Evolutionary conservation across 1,140 invertebrate species (phyloP).

Genomic region (Campoletis sonorensis): DNA sequence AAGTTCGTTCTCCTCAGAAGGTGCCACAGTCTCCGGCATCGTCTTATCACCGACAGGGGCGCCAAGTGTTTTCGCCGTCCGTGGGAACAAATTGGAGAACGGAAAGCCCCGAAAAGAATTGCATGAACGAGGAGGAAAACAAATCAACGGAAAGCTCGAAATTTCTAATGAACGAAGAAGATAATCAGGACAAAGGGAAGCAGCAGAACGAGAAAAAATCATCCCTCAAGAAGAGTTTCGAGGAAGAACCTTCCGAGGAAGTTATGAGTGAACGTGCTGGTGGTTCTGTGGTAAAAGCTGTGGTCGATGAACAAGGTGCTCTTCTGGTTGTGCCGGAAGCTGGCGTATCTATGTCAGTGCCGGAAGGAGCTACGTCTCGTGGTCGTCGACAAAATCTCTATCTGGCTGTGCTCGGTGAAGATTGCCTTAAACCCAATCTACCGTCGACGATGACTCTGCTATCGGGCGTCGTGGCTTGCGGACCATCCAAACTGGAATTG

Average conservation of each 20-base stretch:
- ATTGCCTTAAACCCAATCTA: constrained; percentile 87
- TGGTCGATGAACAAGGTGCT: constrained; percentile 73
- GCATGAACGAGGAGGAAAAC: constrained; percentile 45
- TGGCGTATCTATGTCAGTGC: constrained; percentile 86
- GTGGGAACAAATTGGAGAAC: constrained; percentile 51
- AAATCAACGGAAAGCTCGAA: constrained; percentile 5
- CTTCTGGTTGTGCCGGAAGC: constrained; percentile 87
- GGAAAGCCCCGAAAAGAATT: constrained; percentile 47
- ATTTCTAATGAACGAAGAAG: constrained; percentile 18
- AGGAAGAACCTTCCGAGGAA: constrained; percentile 25
- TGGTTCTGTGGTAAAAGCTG: constrained; percentile 38
- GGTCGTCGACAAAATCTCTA: constrained; percentile 87
- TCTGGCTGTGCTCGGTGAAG: constrained; percentile 88
- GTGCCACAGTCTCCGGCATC: not conserved
- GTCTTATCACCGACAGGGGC: constrained; percentile 10
- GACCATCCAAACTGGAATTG: constrained; percentile 84
- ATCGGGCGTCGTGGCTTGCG: constrained; percentile 90
- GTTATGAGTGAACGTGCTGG: constrained; percentile 39
- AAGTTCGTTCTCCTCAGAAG: constrained; percentile 56
- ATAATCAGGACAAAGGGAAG: constrained; percentile 20
- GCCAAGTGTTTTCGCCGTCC: constrained; percentile 20
- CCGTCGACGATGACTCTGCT: constrained; percentile 82
- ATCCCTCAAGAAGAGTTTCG: constrained; percentile 12
- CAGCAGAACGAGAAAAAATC: constrained; percentile 31
- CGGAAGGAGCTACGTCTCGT: constrained; percentile 86